Evolutionary conservation across 1,140 invertebrate genomes (phyloP).

Genomic region (Idris sp.): DNA sequence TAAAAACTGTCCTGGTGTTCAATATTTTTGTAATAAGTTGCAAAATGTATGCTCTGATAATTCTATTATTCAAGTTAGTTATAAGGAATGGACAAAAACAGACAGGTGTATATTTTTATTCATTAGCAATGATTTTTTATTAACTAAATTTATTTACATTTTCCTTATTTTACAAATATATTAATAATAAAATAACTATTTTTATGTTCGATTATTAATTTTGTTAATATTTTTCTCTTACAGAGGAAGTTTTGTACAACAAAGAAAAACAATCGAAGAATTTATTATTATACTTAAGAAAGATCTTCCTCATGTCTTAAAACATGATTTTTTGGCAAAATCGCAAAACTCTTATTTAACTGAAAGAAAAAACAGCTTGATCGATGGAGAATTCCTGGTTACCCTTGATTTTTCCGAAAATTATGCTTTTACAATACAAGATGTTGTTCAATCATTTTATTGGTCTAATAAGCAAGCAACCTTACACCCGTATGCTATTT

Average conservation of each 20-base stretch:
- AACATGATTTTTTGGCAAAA: conserved; percentile 5
- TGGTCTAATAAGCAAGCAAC: conserved; percentile 10
- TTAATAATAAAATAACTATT: not conserved
- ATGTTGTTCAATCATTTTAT: conserved; percentile 8
- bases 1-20: not conserved
- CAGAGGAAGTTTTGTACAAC: conserved; percentile 6
- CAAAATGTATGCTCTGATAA: not conserved
- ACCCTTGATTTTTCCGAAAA: conserved; percentile 14
- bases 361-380: not conserved
- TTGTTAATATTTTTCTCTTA: not conserved
- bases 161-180: not conserved
- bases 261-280: not conserved
- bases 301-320: conserved; percentile 2
- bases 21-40: conserved; percentile 2
- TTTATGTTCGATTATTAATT: not conserved
- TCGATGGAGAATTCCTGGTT: conserved; percentile 2
- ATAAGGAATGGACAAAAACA: conserved; percentile 5
- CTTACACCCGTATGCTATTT: conserved; percentile 9
- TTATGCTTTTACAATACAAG: conserved; percentile 12
- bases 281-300: conserved; percentile 1
- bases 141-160: conserved; percentile 3
- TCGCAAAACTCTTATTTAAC: not conserved
- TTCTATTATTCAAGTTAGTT: not conserved
- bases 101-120: conserved; percentile 6
- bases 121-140: not conserved